phyloP scores from a whole-genome alignment of 2,797 vertebrate species.

The Gobio occitaniae region DNA sequence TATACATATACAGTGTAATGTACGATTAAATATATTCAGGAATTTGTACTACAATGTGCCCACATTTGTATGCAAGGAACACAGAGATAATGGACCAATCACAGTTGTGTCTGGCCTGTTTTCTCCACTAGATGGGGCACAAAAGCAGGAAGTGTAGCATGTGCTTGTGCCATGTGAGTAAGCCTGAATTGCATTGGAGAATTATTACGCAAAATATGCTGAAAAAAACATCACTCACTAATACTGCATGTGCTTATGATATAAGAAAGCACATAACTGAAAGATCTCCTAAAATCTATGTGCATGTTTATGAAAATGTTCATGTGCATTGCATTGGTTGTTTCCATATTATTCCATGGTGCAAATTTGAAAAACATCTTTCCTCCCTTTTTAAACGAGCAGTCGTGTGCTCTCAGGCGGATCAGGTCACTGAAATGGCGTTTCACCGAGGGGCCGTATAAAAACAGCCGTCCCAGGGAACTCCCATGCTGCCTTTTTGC shows the following conservation, averaged over 20 bases:
- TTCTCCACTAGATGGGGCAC: slow-evolving; percentile 63
- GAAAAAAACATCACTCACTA: slow-evolving; percentile 35
- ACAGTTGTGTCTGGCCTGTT: not conserved
- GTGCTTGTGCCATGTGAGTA: slow-evolving; percentile 49
- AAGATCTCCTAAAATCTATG: not conserved
- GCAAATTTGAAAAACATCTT: slow-evolving; percentile 7
- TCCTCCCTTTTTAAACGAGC: not conserved
- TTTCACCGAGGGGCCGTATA: not conserved
- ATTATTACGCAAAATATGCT: slow-evolving; percentile 53
- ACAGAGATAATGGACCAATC: not conserved
- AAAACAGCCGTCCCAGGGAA: slow-evolving; percentile 42
- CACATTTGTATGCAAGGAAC: not conserved
- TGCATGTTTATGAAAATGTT: not conserved
- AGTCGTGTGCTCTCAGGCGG: not conserved
- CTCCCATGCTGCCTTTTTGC: slow-evolving; percentile 35
- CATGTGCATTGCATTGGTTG: not conserved
- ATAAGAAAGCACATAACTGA: not conserved
- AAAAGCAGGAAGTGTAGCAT: slow-evolving; percentile 44
- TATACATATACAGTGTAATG: not conserved
- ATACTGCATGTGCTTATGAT: slow-evolving; percentile 13
- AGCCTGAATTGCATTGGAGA: slow-evolving; percentile 27
- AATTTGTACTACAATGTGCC: not conserved
- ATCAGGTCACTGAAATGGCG: slow-evolving; percentile 10
- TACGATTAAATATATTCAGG: not conserved
- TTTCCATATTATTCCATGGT: not conserved